Conservation (phyloP, 1,140 invertebrate genomes). For the Platyscapa corneri region DNA sequence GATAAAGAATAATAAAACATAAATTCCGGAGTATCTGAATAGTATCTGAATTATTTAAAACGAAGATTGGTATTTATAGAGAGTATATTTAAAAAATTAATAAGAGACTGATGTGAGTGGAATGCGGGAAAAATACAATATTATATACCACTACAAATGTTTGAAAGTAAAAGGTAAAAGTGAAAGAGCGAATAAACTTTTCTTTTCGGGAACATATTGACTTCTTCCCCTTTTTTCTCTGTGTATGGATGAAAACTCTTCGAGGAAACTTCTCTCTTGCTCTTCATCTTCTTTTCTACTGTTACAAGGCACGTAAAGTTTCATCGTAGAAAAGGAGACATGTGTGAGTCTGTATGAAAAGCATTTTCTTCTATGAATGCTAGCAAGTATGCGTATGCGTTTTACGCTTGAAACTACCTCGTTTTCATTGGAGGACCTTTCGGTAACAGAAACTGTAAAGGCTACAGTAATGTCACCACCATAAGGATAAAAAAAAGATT, state of each 20-base stretch:
- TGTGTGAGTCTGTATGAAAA: slow-evolving; percentile 17
- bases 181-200: not conserved
- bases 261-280: not conserved
- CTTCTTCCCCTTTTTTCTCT: not conserved
- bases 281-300: not conserved
- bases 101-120: not conserved
- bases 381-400: not conserved
- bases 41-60: not conserved
- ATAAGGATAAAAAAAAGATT: not conserved
- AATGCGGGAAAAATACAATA: not conserved
- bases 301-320: not conserved
- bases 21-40: no score
- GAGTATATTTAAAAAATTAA: not conserved
- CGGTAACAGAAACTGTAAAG: not conserved
- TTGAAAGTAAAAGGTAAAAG: not conserved
- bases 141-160: not conserved
- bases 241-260: slow-evolving; percentile 3
- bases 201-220: not conserved
- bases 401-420: slow-evolving; percentile 20
- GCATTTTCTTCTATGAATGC: not conserved
- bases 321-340: not conserved
- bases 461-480: no score
- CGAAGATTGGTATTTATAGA: no score
- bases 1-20: not conserved
- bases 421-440: slow-evolving; percentile 17